Conservation (phyloP, 2,888 invertebrate genomes). For the Tubulanus polymorphus region DNA sequence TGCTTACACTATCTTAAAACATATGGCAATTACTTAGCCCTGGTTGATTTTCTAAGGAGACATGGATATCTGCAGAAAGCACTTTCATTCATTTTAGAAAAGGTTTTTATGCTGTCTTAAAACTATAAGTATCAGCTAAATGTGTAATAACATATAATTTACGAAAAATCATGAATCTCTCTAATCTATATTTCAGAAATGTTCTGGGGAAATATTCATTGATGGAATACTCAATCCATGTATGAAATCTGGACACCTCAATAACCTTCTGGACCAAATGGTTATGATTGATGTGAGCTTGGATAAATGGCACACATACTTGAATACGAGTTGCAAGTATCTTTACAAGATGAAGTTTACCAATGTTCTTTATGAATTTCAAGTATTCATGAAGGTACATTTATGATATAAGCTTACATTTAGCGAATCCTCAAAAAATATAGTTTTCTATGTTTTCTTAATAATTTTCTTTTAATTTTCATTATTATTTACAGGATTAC, state of each 20-base stretch:
- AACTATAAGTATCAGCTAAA: no score
- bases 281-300: constrained; percentile 43
- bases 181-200: constrained; percentile 26
- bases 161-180: not conserved
- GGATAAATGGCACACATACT: constrained; percentile 40
- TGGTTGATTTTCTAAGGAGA: constrained; percentile 72
- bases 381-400: constrained; percentile 53
- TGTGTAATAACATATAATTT: no score
- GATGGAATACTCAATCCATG: constrained; percentile 46
- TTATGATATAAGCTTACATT: no score
- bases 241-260: constrained; percentile 38
- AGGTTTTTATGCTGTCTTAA: no score
- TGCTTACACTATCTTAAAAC: constrained; percentile 75
- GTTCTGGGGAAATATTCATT: constrained; percentile 47
- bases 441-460: no score
- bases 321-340: constrained; percentile 48
- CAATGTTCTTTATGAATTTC: constrained; percentile 49
- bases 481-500: constrained; percentile 44
- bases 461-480: no score
- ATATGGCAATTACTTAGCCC: constrained; percentile 72
- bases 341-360: constrained; percentile 40
- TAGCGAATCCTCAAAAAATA: no score
- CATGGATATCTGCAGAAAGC: constrained; percentile 69
- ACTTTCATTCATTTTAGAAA: constrained; percentile 61
- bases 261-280: constrained; percentile 42